Percentiles rank a stretch among this genome's conserved stretches.
Evolutionary conservation across 2,113 vertebrate genomes (phyloP).

Genomic region (Tupaia tana): DNA sequence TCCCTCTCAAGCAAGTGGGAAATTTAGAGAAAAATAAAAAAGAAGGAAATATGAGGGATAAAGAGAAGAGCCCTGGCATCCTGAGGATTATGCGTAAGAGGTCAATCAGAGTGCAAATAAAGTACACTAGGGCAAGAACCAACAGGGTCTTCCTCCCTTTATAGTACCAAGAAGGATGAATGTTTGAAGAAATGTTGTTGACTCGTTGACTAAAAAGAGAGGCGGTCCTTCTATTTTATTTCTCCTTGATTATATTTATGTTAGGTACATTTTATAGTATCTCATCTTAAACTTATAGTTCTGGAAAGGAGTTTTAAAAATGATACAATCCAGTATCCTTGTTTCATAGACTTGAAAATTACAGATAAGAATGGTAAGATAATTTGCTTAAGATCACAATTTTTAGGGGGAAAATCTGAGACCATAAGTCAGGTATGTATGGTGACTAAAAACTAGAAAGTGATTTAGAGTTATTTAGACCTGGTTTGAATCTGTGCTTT

Average conservation of each 20-base stretch:
- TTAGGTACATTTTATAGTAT: neutral
- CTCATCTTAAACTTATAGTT: neutral
- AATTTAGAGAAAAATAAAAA: too few species aligned
- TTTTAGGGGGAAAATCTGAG: neutral
- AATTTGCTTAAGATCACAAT: neutral
- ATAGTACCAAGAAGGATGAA: slow-evolving; percentile 28
- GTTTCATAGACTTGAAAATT: slow-evolving; percentile 10
- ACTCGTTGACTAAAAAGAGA: neutral
- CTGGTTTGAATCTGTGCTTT: neutral
- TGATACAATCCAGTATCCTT: neutral
- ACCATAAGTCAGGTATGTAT: neutral
- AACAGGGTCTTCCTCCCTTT: neutral
- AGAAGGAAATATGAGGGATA: neutral
- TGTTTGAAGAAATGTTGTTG: neutral
- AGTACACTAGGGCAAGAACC: neutral
- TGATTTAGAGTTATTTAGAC: slow-evolving; percentile 13
- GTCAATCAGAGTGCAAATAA: neutral
- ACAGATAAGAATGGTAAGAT: neutral
- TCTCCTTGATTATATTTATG: neutral
- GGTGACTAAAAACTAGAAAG: neutral
- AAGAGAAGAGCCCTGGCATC: neutral
- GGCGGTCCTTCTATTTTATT: neutral
- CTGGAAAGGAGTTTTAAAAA: slow-evolving; percentile 38
- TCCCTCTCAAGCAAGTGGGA: too few species aligned
- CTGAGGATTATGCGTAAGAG: neutral